Evolutionary conservation across 2,113 vertebrate species (phyloP).

Genomic region (Neomonachus schauinslandi): DNA sequence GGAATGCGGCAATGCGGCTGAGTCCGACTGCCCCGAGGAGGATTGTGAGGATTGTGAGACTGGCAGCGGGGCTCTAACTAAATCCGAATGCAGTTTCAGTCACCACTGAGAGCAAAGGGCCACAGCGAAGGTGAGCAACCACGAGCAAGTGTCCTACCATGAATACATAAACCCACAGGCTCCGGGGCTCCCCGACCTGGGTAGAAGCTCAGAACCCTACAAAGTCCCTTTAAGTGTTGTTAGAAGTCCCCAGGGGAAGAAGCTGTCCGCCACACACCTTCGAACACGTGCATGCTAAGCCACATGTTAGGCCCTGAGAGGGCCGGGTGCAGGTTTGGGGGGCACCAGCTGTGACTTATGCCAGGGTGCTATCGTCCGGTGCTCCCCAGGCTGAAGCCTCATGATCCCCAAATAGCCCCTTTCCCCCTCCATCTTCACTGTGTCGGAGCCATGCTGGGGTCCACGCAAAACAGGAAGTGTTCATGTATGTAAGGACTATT

Average conservation of each 20-base stretch:
- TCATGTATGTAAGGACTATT: neutral
- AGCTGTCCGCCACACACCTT: too few species aligned
- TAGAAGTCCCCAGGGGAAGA: neutral
- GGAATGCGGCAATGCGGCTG: rapidly evolving
- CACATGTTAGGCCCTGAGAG: too few species aligned
- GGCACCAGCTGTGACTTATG: neutral
- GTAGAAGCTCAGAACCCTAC: neutral
- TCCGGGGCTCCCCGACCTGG: neutral
- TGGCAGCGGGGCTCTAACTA: neutral
- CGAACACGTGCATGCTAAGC: neutral
- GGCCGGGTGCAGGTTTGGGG: neutral
- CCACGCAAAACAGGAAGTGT: neutral
- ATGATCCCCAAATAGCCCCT: neutral
- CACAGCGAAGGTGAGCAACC: neutral
- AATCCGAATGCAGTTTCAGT: neutral
- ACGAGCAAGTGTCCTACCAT: neutral
- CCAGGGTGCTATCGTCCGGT: neutral
- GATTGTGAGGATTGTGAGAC: neutral
- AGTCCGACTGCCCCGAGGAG: neutral
- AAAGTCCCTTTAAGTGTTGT: neutral
- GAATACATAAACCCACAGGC: neutral
- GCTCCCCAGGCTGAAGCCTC: neutral
- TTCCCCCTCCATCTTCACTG: neutral
- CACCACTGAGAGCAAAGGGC: neutral
- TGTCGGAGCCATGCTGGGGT: neutral